Conservation (phyloP, 2,888 invertebrate species). For the Hyposoter dolosus region DNA sequence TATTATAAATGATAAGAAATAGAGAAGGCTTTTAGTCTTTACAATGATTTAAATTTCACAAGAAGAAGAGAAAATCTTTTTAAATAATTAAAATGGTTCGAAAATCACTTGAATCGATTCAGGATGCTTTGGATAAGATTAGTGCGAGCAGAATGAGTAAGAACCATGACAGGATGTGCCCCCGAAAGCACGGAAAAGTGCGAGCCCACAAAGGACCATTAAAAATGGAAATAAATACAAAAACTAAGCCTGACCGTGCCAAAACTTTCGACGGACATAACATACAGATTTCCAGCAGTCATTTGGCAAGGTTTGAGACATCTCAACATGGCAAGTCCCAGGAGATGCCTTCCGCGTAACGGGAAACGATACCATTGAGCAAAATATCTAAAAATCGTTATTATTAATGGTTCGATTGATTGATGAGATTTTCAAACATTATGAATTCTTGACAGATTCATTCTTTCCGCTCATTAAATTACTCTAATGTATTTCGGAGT, state of each 20-base stretch:
- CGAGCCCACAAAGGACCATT: not conserved
- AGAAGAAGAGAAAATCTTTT: not conserved
- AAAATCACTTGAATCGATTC: not conserved
- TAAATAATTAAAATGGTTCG: not conserved
- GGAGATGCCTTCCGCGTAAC: slow-evolving; percentile 38
- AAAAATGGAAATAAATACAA: not conserved
- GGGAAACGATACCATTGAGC: slow-evolving; percentile 67
- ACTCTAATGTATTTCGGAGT: too few species aligned
- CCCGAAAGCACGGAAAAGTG: not conserved
- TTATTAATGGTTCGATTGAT: not conserved
- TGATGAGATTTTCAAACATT: not conserved
- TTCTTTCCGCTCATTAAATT: not conserved
- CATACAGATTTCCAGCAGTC: slow-evolving; percentile 64
- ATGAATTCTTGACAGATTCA: not conserved
- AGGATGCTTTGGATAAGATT: too few species aligned
- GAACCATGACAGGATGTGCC: not conserved
- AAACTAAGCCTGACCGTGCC: slow-evolving; percentile 50
- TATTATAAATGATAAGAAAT: not conserved
- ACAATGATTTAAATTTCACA: not conserved
- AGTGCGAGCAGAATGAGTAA: too few species aligned
- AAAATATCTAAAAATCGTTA: slow-evolving; percentile 55
- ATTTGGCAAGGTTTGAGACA: slow-evolving; percentile 62
- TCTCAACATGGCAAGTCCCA: slow-evolving; percentile 64
- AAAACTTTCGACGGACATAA: slow-evolving; percentile 66
- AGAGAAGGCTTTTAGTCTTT: not conserved